A percentile compares a stretch with the other conserved stretches of the same genome.
phyloP scores from a whole-genome alignment of 2,888 invertebrate species.

The Drepanosiphum platanoidis region DNA sequence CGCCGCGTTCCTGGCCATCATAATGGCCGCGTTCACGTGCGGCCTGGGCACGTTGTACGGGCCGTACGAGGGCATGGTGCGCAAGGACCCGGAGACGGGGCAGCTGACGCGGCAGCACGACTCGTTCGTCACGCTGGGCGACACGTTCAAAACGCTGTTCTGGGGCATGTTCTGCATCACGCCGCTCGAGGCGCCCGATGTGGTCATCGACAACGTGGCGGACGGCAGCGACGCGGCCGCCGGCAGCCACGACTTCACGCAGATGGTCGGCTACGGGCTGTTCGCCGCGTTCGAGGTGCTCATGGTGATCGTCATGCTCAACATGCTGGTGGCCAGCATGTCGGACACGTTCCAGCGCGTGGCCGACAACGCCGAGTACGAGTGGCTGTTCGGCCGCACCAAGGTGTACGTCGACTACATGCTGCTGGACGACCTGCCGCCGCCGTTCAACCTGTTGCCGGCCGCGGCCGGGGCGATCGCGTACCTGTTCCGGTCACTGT shows the following conservation, averaged over 20 bases:
- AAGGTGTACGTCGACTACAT: conserved; percentile 80
- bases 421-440: conserved; percentile 75
- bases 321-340: conserved; percentile 83
- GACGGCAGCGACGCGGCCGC: conserved; percentile 66
- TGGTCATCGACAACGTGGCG: conserved; percentile 73
- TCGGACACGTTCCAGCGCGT: conserved; percentile 71
- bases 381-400: conserved; percentile 82
- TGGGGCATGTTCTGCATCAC: conserved; percentile 79
- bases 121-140: conserved; percentile 64
- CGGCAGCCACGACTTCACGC: conserved; percentile 73
- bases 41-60: conserved; percentile 74
- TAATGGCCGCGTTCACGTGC: conserved; percentile 72
- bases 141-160: conserved; percentile 73
- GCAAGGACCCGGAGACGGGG: conserved; percentile 71
- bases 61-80: conserved; percentile 75
- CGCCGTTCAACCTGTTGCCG: conserved; percentile 73
- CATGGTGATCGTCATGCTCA: conserved; percentile 77
- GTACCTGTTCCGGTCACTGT: neutral
- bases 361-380: conserved; percentile 70
- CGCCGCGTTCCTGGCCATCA: conserved; percentile 72
- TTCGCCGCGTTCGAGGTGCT: conserved; percentile 77
- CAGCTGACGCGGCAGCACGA: conserved; percentile 70
- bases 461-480: neutral
- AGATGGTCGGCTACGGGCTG: conserved; percentile 75
- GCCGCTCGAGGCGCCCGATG: conserved; percentile 74